Evolutionary conservation across 1,140 invertebrate genomes (phyloP), one percentile per base, ranked within the genome.

Genomic region (Bombus superbus): DNA sequence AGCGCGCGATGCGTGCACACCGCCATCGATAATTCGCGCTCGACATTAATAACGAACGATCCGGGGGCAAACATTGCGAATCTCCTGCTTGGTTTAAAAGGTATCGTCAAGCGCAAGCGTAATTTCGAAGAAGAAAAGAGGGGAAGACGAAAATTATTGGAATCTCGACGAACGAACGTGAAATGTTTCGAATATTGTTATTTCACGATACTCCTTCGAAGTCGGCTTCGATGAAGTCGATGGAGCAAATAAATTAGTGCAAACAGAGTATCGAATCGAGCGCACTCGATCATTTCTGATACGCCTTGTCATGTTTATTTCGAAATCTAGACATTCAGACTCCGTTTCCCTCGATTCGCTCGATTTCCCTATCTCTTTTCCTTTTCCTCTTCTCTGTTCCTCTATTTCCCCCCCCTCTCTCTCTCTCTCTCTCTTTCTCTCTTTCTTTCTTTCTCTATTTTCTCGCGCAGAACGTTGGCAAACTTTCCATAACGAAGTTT

Each of bases 401-500:
- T 9, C 32, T 38, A 32, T 32, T 32, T 35, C n/a, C 18, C 38
- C 13, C 25, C 38, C 2, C 18, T 53, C 32, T 35, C n/a, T n/a
- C 38, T 35, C 4, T 28, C 25, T 28, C 6, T 38, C 13, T 35
- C 38, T 38, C 18, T 53, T 53, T 22, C 5, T 1, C 13, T 42
- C 75, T 35, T 1, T 38, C 64, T 8, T 11, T 38, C 42, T 32
- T 40, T 35, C 22, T 35, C 66, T 59, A 53, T 81, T 80, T 71
- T 62, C 35, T 68, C 35, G 64, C 85, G 69, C 57, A 59, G 80
- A 79, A 78, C 84, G 47, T 81, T 66, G 76, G 87, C 86, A 92
- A 93, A 93, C 92, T 93, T 89, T 85, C 82, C 87, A 87, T 91
- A 92, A 93, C 92, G 90, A 92, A 93, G 91, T 93, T 93, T 87